These are phyloP conservation scores for Eutolmus rufibarbis DNA, from an alignment of 2,888 invertebrate species.

Conservation along the genomic window DNA sequence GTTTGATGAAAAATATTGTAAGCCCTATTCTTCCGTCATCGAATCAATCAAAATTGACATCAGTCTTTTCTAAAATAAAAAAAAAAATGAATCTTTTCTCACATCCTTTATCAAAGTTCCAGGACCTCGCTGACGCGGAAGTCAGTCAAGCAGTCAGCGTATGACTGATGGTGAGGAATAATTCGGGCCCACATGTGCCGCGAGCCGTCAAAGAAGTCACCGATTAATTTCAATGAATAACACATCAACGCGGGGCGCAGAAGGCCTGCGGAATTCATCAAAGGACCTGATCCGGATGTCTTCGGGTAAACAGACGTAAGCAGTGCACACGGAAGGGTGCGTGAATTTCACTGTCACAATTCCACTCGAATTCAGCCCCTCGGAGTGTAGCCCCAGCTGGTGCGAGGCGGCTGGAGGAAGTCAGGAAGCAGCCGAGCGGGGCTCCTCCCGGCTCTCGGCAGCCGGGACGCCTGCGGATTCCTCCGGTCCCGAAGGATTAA, in stretches of 20 bases:
- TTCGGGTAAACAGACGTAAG: not conserved
- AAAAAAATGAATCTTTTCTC: not conserved
- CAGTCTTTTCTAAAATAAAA: not conserved
- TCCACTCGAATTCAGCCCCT: constrained; percentile 2
- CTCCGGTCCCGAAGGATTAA: constrained; percentile 4
- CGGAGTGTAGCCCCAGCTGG: constrained; percentile 21
- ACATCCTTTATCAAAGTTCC: not conserved
- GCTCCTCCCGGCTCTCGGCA: not conserved
- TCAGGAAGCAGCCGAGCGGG: not conserved
- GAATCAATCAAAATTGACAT: not conserved
- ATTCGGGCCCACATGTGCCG: not conserved
- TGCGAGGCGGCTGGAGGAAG: not conserved
- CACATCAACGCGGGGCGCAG: not conserved
- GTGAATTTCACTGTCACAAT: constrained; percentile 26
- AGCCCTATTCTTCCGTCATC: not conserved
- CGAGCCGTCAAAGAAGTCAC: not conserved
- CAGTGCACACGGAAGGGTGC: not conserved
- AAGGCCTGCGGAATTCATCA: constrained; percentile 10
- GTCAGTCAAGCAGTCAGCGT: not conserved
- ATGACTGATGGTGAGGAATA: not conserved
- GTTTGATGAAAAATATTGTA: not conserved
- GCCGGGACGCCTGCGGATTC: not conserved
- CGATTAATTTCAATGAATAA: constrained; percentile 28
- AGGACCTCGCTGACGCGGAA: not conserved
- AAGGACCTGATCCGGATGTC: constrained; percentile 6